Evolutionary conservation across 2,797 vertebrate genomes (phyloP).

Genomic region (Crax fasciolata): DNA sequence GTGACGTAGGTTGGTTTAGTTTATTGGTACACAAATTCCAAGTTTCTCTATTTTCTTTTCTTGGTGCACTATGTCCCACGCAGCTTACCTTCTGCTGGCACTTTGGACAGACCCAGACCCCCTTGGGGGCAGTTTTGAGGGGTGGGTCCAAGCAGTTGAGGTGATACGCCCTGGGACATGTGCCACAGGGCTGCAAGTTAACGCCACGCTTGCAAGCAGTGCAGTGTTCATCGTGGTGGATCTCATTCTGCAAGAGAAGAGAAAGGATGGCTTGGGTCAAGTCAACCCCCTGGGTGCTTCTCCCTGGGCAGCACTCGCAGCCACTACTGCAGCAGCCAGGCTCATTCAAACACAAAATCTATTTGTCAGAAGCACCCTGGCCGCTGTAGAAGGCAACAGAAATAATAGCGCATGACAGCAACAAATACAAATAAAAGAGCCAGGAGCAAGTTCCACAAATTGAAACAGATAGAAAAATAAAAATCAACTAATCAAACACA

Average conservation of each 20-base stretch:
- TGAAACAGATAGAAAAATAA: not conserved
- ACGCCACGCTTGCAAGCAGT: conserved; percentile 89
- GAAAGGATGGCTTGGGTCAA: not conserved
- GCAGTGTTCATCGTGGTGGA: conserved; percentile 91
- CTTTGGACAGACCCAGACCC: conserved; percentile 95
- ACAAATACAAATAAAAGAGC: not conserved
- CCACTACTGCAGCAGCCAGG: not conserved
- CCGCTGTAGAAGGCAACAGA: not conserved
- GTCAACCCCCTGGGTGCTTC: not conserved
- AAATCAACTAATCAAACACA: not conserved
- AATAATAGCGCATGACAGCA: not conserved
- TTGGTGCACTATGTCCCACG: not conserved
- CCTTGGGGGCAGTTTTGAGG: conserved; percentile 89
- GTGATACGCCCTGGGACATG: conserved; percentile 94
- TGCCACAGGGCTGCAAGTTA: conserved; percentile 91
- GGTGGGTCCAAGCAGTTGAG: conserved; percentile 93
- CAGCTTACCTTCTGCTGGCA: conserved; percentile 95
- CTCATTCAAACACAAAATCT: not conserved
- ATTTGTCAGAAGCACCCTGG: not conserved
- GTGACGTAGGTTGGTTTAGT: not conserved
- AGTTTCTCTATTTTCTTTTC: not conserved
- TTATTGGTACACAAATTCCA: accelerated
- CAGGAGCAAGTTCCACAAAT: not conserved
- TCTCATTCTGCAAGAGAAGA: conserved; percentile 86
- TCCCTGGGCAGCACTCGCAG: not conserved